Conservation (phyloP, 2,797 vertebrate genomes). For the Steatocranus sp. region DNA sequence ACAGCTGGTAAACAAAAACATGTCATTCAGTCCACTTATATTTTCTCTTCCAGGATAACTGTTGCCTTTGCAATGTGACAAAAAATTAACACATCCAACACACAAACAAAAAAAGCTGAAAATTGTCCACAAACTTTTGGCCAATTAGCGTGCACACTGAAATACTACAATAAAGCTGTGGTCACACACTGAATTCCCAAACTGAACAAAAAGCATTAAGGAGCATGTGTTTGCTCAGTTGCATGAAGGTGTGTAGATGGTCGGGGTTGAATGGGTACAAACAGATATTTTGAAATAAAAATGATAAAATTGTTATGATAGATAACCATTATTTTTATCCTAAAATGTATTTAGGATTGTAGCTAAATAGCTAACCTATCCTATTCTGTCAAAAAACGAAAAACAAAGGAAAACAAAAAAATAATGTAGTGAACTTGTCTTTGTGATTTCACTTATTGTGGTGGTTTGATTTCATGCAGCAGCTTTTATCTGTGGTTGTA, state of each 20-base stretch:
- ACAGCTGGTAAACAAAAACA: neutral
- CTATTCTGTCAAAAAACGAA: accelerated
- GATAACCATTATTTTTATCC: accelerated
- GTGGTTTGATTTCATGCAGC: neutral
- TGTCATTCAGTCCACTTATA: neutral
- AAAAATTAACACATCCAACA: neutral
- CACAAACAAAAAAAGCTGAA: neutral
- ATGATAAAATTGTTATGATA: neutral
- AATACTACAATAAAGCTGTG: neutral
- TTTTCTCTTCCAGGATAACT: neutral
- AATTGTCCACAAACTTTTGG: neutral
- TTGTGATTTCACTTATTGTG: accelerated
- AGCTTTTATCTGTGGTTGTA: neutral
- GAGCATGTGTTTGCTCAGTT: neutral
- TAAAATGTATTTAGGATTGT: neutral
- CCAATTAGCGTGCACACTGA: accelerated
- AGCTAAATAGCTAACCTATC: neutral
- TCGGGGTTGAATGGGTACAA: accelerated
- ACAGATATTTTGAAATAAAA: neutral
- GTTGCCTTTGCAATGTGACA: neutral
- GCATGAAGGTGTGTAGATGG: neutral
- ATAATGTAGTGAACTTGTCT: accelerated
- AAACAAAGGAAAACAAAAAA: neutral
- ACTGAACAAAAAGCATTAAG: neutral
- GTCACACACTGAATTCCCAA: neutral